Percentiles rank a stretch among this genome's conserved stretches.
Evolutionary conservation across 2,797 vertebrate genomes (phyloP).

Genomic region (Oreortyx pictus): DNA sequence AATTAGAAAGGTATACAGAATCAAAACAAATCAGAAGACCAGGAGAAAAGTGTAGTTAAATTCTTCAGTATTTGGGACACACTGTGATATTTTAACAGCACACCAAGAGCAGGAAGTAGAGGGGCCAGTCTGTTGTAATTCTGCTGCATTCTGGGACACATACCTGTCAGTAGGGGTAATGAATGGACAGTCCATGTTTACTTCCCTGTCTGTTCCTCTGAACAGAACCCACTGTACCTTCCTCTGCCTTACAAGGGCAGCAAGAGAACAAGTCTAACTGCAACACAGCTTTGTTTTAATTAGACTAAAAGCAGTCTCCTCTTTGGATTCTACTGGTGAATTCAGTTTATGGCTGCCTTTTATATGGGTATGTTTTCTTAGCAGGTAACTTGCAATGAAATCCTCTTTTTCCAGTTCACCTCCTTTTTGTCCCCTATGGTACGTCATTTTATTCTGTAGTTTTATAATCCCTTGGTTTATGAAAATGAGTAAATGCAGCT

Average conservation of each 20-base stretch:
- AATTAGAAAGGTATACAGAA: slow-evolving; percentile 33
- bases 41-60: background rate
- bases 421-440: background rate
- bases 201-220: background rate
- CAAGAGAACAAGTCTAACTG: background rate
- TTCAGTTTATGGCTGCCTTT: background rate
- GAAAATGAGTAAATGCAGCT: background rate
- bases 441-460: background rate
- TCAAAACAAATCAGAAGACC: background rate
- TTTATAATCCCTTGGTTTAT: background rate
- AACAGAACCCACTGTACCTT: too few relatives aligned
- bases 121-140: background rate
- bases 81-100: background rate
- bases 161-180: background rate
- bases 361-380: background rate
- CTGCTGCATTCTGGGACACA: background rate
- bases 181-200: fast-evolving
- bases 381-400: background rate
- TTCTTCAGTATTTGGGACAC: background rate
- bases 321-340: background rate
- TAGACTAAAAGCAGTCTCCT: background rate
- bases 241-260: background rate
- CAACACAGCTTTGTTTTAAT: background rate
- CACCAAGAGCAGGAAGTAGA: background rate
- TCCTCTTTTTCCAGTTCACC: background rate